Evolutionary conservation across 2,797 vertebrate species (phyloP).

Genomic region (Sebastes nivosus): DNA sequence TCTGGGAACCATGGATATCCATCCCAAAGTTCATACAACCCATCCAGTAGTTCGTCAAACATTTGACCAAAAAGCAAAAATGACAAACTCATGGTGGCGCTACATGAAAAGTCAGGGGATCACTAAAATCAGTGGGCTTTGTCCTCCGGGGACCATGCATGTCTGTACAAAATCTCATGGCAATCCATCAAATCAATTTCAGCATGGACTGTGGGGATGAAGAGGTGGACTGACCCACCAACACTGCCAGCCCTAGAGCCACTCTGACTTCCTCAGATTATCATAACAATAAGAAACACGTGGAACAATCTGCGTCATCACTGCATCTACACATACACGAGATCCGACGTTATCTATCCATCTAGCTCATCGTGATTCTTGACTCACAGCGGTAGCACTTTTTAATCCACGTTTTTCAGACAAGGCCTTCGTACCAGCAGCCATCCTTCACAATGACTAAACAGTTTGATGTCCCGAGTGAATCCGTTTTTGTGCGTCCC

Average conservation of each 20-base stretch:
- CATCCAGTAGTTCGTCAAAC: neutral
- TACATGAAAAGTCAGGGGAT: neutral
- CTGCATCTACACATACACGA: neutral
- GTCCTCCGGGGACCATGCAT: neutral
- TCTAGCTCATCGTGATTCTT: neutral
- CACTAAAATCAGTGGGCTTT: neutral
- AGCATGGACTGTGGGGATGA: neutral
- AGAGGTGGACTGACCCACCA: neutral
- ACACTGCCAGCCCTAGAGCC: neutral
- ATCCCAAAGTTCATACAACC: neutral
- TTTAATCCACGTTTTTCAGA: constrained; percentile 1
- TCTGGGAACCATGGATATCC: neutral
- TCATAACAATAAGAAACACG: neutral
- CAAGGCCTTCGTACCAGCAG: neutral
- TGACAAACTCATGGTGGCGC: neutral
- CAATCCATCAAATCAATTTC: neutral
- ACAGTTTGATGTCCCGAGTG: constrained; percentile 57
- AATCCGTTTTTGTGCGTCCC: constrained; percentile 49
- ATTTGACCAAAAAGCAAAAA: neutral
- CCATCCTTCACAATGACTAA: constrained; percentile 44
- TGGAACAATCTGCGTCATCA: neutral
- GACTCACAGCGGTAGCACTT: neutral
- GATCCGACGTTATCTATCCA: neutral
- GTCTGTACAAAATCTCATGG: neutral
- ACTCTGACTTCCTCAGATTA: neutral